A percentile compares a stretch with the other conserved stretches of the same genome.
Evolutionary conservation across 2,888 invertebrate genomes (phyloP).

Genomic region (Heterodera filipjevi): DNA sequence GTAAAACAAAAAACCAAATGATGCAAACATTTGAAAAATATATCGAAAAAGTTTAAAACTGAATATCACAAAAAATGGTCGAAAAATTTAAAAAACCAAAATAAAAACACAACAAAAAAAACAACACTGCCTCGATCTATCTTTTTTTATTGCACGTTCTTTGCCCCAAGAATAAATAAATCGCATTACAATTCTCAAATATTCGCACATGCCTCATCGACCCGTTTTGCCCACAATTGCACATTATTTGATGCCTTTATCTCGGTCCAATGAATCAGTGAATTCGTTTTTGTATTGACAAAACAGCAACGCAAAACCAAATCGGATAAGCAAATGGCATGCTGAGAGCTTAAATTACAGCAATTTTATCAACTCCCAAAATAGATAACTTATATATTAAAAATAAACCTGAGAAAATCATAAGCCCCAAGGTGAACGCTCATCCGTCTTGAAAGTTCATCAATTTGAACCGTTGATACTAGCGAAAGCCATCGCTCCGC

Average conservation of each 20-base stretch:
- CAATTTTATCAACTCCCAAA: too few relatives aligned
- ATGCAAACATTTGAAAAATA: too few relatives aligned
- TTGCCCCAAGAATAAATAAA: too few relatives aligned
- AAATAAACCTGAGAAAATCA: constrained; percentile 26
- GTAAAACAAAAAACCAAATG: not conserved
- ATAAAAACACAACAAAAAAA: not conserved
- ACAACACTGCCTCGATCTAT: too few relatives aligned
- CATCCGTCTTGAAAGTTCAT: constrained; percentile 16
- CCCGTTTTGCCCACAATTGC: constrained; percentile 29
- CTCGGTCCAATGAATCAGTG: not conserved
- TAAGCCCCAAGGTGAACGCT: not conserved
- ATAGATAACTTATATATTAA: too few relatives aligned
- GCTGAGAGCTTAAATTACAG: constrained; percentile 10
- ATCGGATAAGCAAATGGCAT: constrained; percentile 24
- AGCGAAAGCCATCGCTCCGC: constrained; percentile 21
- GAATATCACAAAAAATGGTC: too few relatives aligned
- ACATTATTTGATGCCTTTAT: constrained; percentile 20
- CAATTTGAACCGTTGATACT: not conserved
- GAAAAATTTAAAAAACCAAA: not conserved
- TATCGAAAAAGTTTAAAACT: too few relatives aligned
- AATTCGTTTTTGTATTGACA: not conserved
- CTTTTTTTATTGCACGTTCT: not conserved
- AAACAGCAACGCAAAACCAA: constrained; percentile 20
- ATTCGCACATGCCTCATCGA: constrained; percentile 16
- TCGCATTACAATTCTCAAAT: too few relatives aligned